phyloP scores from a whole-genome alignment of 1,140 invertebrate genomes.

The Maconellicoccus hirsutus region DNA sequence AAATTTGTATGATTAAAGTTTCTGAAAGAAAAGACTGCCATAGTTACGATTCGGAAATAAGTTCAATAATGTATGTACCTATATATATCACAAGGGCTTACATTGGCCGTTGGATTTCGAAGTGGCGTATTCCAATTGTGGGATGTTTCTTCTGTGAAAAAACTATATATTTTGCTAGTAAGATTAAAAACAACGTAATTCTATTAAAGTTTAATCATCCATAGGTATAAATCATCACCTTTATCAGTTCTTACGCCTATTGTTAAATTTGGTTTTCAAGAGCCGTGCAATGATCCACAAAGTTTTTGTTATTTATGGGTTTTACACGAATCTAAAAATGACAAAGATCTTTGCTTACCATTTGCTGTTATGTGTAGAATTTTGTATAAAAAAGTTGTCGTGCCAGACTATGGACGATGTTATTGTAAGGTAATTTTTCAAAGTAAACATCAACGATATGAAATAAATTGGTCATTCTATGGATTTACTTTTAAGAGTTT shows the following conservation, averaged over 20 bases:
- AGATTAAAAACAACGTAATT: neutral
- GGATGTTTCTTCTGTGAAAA: constrained; percentile 24
- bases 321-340: constrained; percentile 33
- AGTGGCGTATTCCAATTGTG: constrained; percentile 28
- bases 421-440: neutral
- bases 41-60: neutral
- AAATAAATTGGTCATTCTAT: too few species aligned
- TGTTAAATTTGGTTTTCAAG: constrained; percentile 47
- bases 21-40: neutral
- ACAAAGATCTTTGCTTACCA: constrained; percentile 30
- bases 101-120: constrained; percentile 27
- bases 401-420: neutral
- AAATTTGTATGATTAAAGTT: constrained; percentile 1
- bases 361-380: constrained; percentile 36
- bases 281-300: constrained; percentile 58
- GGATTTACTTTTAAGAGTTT: neutral
- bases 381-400: neutral
- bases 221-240: constrained; percentile 27
- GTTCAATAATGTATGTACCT: constrained; percentile 21
- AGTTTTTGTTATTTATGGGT: constrained; percentile 56
- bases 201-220: neutral
- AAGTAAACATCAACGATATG: neutral
- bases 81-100: constrained; percentile 27
- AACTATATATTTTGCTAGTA: constrained; percentile 12
- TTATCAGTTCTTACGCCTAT: constrained; percentile 39